A percentile compares a stretch with the other conserved stretches of the same genome.
These are phyloP conservation scores for Hydrotaea diabolus DNA, from an alignment of 2,888 invertebrate genomes.

Conservation along the genomic window DNA sequence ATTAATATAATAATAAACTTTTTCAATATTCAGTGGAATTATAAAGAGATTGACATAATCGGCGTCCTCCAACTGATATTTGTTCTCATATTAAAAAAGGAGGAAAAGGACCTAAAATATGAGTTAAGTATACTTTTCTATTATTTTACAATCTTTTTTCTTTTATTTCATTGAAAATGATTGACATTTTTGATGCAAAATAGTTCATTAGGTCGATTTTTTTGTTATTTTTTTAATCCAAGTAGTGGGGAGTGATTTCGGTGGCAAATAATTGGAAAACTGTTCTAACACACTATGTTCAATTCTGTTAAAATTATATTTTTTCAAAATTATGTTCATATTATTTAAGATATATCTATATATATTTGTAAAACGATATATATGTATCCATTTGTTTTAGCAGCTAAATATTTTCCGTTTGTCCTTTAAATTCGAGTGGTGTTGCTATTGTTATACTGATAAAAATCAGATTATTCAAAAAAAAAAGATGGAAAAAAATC, in stretches of 20 bases:
- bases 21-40: neutral
- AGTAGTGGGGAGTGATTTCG: neutral
- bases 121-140: neutral
- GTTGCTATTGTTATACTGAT: neutral
- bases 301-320: too few relatives aligned
- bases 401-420: neutral
- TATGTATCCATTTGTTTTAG: neutral
- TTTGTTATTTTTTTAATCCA: neutral
- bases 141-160: neutral
- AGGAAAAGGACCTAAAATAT: neutral
- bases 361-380: neutral
- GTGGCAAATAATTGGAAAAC: neutral
- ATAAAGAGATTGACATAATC: neutral
- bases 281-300: neutral
- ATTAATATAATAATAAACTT: too few relatives aligned
- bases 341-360: neutral
- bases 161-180: neutral
- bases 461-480: neutral
- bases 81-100: neutral
- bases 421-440: conserved; percentile 10
- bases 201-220: neutral
- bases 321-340: neutral
- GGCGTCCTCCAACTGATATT: neutral
- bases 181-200: neutral
- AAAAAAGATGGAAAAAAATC: too few relatives aligned